Evolutionary conservation across 2,888 invertebrate species (phyloP).

Genomic region (Torymus aiolomorphi): DNA sequence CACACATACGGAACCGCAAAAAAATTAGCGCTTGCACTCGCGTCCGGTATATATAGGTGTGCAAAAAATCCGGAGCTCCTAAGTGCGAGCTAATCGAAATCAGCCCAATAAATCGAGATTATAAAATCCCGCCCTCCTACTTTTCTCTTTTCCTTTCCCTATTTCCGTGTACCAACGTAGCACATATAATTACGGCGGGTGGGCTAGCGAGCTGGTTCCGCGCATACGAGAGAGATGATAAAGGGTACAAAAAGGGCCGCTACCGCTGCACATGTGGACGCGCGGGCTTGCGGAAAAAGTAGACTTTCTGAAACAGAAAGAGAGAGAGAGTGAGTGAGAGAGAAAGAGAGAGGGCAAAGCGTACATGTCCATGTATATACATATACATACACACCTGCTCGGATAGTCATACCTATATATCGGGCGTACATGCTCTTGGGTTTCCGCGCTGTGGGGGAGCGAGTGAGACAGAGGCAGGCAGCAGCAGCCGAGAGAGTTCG

Average conservation of each 20-base stretch:
- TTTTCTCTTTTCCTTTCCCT: too few species aligned
- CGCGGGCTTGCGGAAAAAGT: conserved; percentile 7
- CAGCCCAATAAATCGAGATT: too few species aligned
- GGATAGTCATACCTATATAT: neutral
- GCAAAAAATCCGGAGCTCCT: too few species aligned
- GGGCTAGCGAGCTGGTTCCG: too few species aligned
- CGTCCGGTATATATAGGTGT: too few species aligned
- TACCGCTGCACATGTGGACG: neutral
- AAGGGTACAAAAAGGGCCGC: conserved; percentile 30
- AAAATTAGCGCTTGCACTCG: too few species aligned
- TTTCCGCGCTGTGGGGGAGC: too few species aligned
- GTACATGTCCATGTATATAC: neutral
- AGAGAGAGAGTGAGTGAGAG: conserved; percentile 3
- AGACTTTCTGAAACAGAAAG: conserved; percentile 39
- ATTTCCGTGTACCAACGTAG: too few species aligned
- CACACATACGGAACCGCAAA: too few species aligned
- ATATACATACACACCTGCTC: neutral
- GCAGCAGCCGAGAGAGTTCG: conserved; percentile 18
- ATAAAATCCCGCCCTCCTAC: neutral
- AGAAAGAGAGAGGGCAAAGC: neutral
- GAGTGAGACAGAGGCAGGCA: neutral
- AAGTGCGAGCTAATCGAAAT: too few species aligned
- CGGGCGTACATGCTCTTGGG: neutral
- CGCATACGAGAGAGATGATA: conserved; percentile 12
- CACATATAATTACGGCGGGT: conserved; percentile 23